Evolutionary conservation across 2,113 vertebrate genomes (phyloP).

Genomic region (Deroptyus accipitrinus): DNA sequence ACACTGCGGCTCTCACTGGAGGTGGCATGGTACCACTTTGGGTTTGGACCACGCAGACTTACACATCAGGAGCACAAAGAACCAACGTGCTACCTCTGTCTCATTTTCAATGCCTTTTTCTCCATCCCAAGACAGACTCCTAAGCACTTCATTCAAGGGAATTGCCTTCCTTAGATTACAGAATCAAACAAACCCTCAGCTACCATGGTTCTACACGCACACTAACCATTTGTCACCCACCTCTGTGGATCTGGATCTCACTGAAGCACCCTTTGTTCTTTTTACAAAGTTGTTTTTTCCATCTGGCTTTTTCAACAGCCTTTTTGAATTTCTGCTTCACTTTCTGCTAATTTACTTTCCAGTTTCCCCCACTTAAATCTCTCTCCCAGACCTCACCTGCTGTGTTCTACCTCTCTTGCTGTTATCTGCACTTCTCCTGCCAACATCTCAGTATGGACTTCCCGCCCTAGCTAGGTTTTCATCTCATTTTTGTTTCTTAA

Average conservation of each 20-base stretch:
- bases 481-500: neutral
- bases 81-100: neutral
- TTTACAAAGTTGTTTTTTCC: neutral
- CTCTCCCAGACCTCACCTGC: neutral
- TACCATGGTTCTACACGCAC: neutral
- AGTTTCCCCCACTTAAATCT: neutral
- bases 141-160: neutral
- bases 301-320: neutral
- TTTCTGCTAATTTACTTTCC: slow-evolving; percentile 27
- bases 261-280: neutral
- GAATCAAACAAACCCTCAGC: neutral
- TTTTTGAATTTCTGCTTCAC: neutral
- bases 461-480: neutral
- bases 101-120: neutral
- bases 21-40: too few relatives aligned
- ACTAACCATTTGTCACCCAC: neutral
- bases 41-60: too few relatives aligned
- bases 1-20: neutral
- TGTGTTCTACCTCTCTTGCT: neutral
- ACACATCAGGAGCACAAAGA: neutral
- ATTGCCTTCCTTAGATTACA: neutral
- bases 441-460: neutral
- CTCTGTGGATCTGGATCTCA: neutral
- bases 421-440: neutral
- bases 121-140: neutral